Evolutionary conservation across 1,140 invertebrate genomes (phyloP).

Genomic region (Scaptomyza hsui): DNA sequence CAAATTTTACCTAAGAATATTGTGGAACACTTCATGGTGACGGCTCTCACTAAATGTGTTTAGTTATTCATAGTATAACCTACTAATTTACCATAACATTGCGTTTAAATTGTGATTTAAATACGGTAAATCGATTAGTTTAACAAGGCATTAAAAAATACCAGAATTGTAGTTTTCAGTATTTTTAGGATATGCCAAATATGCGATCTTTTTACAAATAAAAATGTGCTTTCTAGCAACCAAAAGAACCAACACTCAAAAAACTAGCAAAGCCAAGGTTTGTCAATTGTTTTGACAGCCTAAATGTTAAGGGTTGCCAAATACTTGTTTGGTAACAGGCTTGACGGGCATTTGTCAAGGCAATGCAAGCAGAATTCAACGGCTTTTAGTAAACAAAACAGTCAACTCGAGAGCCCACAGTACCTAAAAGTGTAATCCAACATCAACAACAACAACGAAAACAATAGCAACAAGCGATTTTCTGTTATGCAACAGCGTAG

Average conservation of each 20-base stretch:
- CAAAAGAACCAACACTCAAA: not conserved
- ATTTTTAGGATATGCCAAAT: too few species aligned
- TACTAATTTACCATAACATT: not conserved
- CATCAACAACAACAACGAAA: constrained; percentile 12
- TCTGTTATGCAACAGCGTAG: constrained; percentile 48
- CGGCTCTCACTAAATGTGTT: not conserved
- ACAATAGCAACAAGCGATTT: constrained; percentile 11
- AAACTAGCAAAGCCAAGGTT: too few species aligned
- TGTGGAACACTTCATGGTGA: constrained; percentile 1
- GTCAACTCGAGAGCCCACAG: constrained; percentile 34
- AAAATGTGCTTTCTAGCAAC: not conserved
- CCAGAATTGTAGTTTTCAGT: too few species aligned
- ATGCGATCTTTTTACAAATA: not conserved
- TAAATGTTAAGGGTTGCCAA: not conserved
- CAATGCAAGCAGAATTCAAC: constrained; percentile 16
- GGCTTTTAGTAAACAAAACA: constrained; percentile 40
- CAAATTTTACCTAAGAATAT: constrained; percentile 13
- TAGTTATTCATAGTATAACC: not conserved
- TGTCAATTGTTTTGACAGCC: constrained; percentile 9
- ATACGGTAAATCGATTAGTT: too few species aligned
- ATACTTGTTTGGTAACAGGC: not conserved
- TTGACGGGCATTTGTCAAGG: not conserved
- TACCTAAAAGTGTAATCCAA: constrained; percentile 61
- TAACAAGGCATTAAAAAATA: too few species aligned
- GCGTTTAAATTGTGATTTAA: too few species aligned